Evolutionary conservation across 2,113 vertebrate genomes (phyloP), one percentile per base, ranked within the genome.

Genomic region (Oxyura jamaicensis): DNA sequence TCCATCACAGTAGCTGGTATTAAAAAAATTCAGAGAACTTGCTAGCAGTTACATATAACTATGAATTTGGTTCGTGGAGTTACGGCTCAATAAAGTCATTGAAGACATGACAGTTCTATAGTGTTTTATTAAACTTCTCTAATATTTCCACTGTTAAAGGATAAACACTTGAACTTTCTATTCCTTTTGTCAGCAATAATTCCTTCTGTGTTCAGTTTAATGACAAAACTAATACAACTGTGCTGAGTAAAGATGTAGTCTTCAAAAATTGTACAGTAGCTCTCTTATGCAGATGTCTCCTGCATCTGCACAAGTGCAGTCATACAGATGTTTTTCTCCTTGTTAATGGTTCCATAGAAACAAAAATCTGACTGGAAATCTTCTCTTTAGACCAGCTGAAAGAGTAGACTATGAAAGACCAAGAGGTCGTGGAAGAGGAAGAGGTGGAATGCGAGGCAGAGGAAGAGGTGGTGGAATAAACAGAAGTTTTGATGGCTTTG

Each of bases 401-500:
- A 97, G 95, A n/a, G 81, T 94, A 89, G 96, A 97, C 76, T 48
- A 23, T 69, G 97, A 97, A 84, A 97, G 95, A 41, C 91, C 96
- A 35, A 97, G 98, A 96, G 97, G 96, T 74, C 94, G 96, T 52
- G 97, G 97, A 11, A 58, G 98, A 81, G 95, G 96, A 20, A 96
- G 98, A 96, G 97, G 98, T 86, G 97, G 95, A 81, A 86, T 98
- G 69, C 95, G 97, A 63, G 96, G 98, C 26, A 97, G 98, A 97
- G 98, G 98, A 95, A 97, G 97, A 96, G 97, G 98, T 46, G 95
- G 96, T 68, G 97, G 95, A 16, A 96, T 97, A 78, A 91, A 88
- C 10, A 98, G 98, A 95, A 97, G 95, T 82, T 94, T 94, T 2
- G 97, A 98, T 76, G 92, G 95, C 87, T 98, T 98, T 94, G 98